Conservation (phyloP, 2,888 invertebrate species). For the Pollenia angustigena region DNA sequence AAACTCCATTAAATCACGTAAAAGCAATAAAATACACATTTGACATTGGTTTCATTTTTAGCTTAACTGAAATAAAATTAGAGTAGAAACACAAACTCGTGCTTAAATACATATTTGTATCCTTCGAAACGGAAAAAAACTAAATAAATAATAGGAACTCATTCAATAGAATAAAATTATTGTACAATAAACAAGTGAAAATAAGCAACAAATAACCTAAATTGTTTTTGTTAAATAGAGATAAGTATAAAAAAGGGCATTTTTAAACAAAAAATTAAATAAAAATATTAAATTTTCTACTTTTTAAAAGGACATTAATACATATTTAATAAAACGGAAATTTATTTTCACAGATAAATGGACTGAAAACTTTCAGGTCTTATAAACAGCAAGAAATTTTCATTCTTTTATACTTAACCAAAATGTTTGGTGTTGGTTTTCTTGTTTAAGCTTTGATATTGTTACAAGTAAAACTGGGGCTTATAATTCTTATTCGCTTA, state of each 20-base stretch:
- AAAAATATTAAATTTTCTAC: neutral
- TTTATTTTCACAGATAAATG: too few species aligned
- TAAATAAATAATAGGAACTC: neutral
- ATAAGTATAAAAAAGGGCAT: constrained; percentile 14
- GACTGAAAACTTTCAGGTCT: too few species aligned
- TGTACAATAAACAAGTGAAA: constrained; percentile 25
- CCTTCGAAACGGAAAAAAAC: neutral
- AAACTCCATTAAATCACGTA: constrained; percentile 74
- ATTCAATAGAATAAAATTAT: constrained; percentile 33
- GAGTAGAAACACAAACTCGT: constrained; percentile 44
- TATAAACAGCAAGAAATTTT: too few species aligned
- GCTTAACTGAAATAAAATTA: constrained; percentile 62
- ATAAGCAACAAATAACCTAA: constrained; percentile 36
- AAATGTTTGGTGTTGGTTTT: too few species aligned
- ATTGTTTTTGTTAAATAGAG: constrained; percentile 33
- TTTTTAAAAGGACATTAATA: neutral
- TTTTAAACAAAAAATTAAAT: neutral
- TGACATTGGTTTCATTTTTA: constrained; percentile 69
- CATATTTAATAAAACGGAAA: neutral
- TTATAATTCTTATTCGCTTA: too few species aligned
- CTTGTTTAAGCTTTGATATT: too few species aligned
- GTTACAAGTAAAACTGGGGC: too few species aligned
- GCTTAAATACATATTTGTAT: constrained; percentile 24
- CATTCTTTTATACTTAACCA: too few species aligned
- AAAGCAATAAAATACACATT: constrained; percentile 70